phyloP scores from a whole-genome alignment of 2,888 invertebrate species.

The Drosophila anomelani region DNA sequence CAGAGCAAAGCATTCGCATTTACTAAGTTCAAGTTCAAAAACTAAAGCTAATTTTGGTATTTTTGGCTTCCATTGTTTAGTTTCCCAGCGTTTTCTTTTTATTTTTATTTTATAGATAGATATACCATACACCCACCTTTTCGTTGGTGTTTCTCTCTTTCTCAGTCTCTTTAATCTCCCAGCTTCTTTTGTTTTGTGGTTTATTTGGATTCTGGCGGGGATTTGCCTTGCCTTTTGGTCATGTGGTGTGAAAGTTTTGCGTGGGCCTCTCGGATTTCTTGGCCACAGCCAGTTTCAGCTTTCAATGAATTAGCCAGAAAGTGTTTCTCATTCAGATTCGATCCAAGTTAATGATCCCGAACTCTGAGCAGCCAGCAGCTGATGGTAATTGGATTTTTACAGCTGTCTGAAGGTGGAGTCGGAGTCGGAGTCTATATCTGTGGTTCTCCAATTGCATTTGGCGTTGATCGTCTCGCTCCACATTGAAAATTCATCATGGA shows the following conservation, averaged over 20 bases:
- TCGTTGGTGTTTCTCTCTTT: background rate
- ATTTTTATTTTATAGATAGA: constrained; percentile 9
- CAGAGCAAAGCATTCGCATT: background rate
- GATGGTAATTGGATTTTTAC: constrained; percentile 18
- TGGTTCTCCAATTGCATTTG: background rate
- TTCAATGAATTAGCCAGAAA: constrained; percentile 29
- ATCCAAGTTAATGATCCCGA: constrained; percentile 51
- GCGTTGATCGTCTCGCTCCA: constrained; percentile 32
- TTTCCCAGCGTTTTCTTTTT: background rate
- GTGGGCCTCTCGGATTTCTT: constrained; percentile 54
- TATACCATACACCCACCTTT: constrained; percentile 15
- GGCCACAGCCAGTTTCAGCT: constrained; percentile 38
- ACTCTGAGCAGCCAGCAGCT: constrained; percentile 7
- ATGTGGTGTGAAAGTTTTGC: constrained; percentile 62
- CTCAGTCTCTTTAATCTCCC: background rate
- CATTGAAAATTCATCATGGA: constrained; percentile 65
- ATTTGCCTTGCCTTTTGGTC: constrained; percentile 15
- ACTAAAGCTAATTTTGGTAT: constrained; percentile 11
- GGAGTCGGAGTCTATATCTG: background rate
- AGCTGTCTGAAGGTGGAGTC: background rate
- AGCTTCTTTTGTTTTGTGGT: constrained; percentile 1
- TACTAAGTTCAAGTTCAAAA: constrained; percentile 72
- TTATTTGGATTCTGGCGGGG: background rate
- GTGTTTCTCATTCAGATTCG: constrained; percentile 1
- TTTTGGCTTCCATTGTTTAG: constrained; percentile 38